Evolutionary conservation across 2,113 vertebrate species (phyloP), one percentile per base, ranked within the genome.

Genomic region (Verasper variegatus): DNA sequence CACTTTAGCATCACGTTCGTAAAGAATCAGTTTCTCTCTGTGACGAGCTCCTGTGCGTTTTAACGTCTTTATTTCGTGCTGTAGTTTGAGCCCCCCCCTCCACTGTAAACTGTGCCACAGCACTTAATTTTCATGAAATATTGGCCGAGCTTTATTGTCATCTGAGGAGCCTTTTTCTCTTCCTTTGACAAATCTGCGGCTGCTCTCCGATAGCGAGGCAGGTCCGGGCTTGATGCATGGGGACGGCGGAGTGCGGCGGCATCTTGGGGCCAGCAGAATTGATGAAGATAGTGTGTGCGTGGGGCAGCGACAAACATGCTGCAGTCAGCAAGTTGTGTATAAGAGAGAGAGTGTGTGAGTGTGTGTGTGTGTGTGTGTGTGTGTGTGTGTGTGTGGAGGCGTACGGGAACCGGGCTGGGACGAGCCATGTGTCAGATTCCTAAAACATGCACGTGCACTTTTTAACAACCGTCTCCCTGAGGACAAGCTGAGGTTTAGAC

Each of bases 51-150:
- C 31, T 6, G 31, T 31, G 31, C 31, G 6, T 31, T 31, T 31
- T 31, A 6, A 31, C 31, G 6, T 31, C 31, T 37, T 15, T 15
- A 45, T 14, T 45, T 45, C 12, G 1, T 20, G 2, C 31, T 31
- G 31, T 31, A 21, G 56, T 54, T 54, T 54, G 51, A n/a, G 21
- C 62, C 76, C 61, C 71, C 67, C 66, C 2, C 59, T 18, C 76
- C 73, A 55, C 83, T 83, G 91, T 94, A 94, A 93, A 94, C 94
- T 95, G 92, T 95, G 95, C 94, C 95, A 93, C 74, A 85, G 94
- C 95, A 95, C 96, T 98, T 96, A 93, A 96, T 97, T 97, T 97
- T 95, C 93, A 95, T 98, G 97, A 98, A 96, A 95, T 96, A 98
- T 96, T 91, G 94, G 92, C 82, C 83, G 2, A 73, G 86, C 93